These are phyloP conservation scores for Limnephilus marmoratus DNA, from an alignment of 2,888 invertebrate genomes.

Conservation along the genomic window DNA sequence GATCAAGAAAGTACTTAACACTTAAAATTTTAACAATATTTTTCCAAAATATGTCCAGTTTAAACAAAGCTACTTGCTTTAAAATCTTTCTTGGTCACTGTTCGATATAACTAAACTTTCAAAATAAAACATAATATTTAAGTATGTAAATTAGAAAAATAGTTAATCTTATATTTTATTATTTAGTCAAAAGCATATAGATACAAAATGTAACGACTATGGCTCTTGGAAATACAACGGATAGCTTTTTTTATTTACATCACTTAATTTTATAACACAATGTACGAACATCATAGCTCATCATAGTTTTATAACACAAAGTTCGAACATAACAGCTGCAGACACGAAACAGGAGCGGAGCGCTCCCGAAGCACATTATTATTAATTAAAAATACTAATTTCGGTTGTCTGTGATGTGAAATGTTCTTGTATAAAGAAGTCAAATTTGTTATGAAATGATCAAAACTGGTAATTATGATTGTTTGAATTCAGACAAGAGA, in stretches of 20 bases:
- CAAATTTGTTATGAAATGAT: too few species aligned
- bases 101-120: neutral
- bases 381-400: too few species aligned
- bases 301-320: neutral
- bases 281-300: neutral
- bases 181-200: neutral
- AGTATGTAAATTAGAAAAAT: neutral
- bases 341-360: neutral
- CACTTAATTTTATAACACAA: neutral
- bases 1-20: neutral
- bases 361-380: neutral
- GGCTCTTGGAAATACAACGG: neutral
- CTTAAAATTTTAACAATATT: neutral
- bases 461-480: too few species aligned
- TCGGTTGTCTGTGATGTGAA: too few species aligned
- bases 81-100: neutral
- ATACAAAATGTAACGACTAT: neutral
- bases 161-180: neutral
- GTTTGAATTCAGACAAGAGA: too few species aligned
- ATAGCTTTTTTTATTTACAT: neutral
- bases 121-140: neutral
- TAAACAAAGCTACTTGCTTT: neutral
- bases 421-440: too few species aligned
- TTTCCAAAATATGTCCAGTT: neutral
- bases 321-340: neutral